A percentile compares a stretch with the other conserved stretches of the same genome.
Evolutionary conservation across 2,797 vertebrate species (phyloP).

Genomic region (Myotis planiceps): DNA sequence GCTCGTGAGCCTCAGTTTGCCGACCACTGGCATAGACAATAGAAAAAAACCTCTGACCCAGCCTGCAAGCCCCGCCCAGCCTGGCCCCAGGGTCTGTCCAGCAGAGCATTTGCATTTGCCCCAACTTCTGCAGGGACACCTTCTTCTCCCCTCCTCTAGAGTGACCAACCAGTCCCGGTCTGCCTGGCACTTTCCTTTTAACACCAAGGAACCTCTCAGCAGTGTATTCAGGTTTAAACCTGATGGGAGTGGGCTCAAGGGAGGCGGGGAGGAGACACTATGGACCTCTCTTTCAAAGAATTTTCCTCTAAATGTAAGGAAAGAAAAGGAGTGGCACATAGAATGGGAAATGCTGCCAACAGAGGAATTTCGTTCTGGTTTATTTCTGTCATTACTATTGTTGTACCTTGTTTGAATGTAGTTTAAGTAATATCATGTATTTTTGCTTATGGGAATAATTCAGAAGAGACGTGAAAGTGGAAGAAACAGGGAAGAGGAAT

Average conservation of each 20-base stretch:
- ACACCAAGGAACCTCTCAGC: neutral
- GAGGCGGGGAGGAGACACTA: too few species aligned
- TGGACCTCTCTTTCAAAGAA: neutral
- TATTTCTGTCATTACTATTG: neutral
- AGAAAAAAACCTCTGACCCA: neutral
- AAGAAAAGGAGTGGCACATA: neutral
- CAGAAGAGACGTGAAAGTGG: neutral
- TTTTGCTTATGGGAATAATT: neutral
- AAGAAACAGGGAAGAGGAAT: neutral
- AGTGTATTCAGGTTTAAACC: neutral
- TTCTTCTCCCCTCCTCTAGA: neutral
- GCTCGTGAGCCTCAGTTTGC: too few species aligned
- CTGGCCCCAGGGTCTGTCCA: neutral
- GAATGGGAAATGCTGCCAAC: neutral
- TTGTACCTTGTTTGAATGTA: neutral
- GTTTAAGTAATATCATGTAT: neutral
- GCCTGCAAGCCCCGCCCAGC: neutral
- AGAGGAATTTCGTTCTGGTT: neutral
- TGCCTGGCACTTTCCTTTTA: neutral
- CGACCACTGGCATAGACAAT: too few species aligned
- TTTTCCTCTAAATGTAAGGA: neutral
- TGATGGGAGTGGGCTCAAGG: neutral
- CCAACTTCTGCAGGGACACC: neutral
- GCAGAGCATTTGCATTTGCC: neutral
- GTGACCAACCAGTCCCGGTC: neutral